Percentiles rank a stretch among this genome's conserved stretches.
These are phyloP conservation scores for Dynastes grantii DNA, from an alignment of 2,888 invertebrate genomes.

Conservation along the genomic window DNA sequence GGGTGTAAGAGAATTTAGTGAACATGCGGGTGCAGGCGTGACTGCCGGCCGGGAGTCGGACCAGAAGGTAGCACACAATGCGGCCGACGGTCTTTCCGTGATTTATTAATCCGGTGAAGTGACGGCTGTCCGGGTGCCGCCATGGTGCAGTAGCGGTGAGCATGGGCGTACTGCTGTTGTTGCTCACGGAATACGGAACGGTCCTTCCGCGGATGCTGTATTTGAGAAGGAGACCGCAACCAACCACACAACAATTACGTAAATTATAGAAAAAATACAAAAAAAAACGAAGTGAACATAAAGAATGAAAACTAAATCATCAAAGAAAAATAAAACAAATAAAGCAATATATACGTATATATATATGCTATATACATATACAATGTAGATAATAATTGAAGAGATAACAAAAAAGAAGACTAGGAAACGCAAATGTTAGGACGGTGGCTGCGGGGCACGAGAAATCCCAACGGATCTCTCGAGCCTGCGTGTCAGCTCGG, in stretches of 20 bases:
- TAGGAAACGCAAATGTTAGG: constrained; percentile 62
- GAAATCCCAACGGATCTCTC: constrained; percentile 57
- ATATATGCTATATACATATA: not conserved
- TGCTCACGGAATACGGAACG: constrained; percentile 72
- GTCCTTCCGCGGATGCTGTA: constrained; percentile 89
- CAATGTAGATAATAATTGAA: constrained; percentile 54
- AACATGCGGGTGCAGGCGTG: constrained; percentile 67
- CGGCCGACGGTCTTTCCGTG: constrained; percentile 62
- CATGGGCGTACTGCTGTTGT: constrained; percentile 72
- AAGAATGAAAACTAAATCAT: not conserved
- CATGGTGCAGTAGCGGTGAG: constrained; percentile 75
- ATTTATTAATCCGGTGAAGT: constrained; percentile 68
- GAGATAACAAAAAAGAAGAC: constrained; percentile 45
- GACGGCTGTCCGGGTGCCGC: constrained; percentile 69
- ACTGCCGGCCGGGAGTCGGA: constrained; percentile 70
- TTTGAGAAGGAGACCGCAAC: constrained; percentile 85
- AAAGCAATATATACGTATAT: not conserved
- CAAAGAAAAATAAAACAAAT: constrained; percentile 18
- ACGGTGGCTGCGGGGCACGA: constrained; percentile 66
- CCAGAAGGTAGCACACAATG: constrained; percentile 62
- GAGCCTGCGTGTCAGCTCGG: constrained; percentile 64
- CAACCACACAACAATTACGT: constrained; percentile 68
- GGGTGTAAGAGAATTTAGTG: constrained; percentile 30
- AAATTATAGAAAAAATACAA: constrained; percentile 54
- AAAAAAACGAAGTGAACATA: constrained; percentile 53